phyloP scores from a whole-genome alignment of 2,113 vertebrate species.

The Aldabrachelys gigantea region DNA sequence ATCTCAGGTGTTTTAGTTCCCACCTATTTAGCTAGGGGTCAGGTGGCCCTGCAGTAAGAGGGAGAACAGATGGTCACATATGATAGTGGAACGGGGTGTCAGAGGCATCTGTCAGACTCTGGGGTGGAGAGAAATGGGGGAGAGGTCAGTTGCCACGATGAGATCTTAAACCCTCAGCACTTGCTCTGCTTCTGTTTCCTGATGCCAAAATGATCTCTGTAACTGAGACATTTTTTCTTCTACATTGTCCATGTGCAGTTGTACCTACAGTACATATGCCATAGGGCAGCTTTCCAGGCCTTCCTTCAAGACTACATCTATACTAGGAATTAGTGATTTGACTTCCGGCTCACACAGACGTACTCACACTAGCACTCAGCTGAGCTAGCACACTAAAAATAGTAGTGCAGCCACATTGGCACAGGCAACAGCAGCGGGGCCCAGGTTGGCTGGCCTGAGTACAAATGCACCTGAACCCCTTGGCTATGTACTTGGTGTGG shows the following conservation, averaged over 20 bases:
- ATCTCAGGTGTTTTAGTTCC: not conserved
- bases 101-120: not conserved
- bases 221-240: fast-evolving
- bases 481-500: not conserved
- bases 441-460: not conserved
- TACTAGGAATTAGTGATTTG: no score
- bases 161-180: not conserved
- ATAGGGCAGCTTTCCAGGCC: not conserved
- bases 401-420: no score
- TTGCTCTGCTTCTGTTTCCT: not conserved
- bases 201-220: fast-evolving
- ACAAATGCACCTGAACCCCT: not conserved
- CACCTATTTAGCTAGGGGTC: not conserved
- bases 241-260: not conserved
- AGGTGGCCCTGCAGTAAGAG: not conserved
- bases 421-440: no score
- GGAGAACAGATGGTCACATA: not conserved
- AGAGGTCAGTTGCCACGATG: not conserved
- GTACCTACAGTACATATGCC: not conserved
- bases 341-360: no score
- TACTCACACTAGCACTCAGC: no score
- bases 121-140: not conserved
- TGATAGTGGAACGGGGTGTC: not conserved
- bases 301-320: not conserved
- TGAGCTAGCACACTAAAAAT: no score